Evolutionary conservation across 2,797 vertebrate species (phyloP).

Genomic region (Coreius guichenoti): DNA sequence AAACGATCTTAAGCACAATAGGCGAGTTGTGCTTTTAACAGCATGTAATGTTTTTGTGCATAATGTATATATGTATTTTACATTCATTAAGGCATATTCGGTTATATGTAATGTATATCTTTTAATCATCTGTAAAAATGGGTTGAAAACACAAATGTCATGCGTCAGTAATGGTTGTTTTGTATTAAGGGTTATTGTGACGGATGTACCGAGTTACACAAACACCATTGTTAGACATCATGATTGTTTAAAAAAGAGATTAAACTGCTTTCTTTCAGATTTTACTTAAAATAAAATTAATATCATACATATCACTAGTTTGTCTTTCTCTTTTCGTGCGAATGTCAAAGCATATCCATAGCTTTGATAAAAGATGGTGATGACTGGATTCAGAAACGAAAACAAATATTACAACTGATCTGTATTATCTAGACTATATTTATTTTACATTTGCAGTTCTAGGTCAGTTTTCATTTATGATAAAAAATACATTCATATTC

Average conservation of each 20-base stretch:
- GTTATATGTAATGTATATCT: conserved; percentile 50
- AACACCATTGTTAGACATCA: background rate
- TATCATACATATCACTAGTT: conserved; percentile 28
- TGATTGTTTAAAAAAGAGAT: conserved; percentile 25
- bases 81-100: background rate
- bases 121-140: conserved; percentile 10
- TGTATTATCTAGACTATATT: conserved; percentile 63
- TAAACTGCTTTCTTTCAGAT: conserved; percentile 43
- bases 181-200: conserved; percentile 27
- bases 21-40: conserved; percentile 71
- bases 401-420: conserved; percentile 51
- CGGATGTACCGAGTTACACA: background rate
- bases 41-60: conserved; percentile 71
- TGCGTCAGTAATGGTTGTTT: background rate
- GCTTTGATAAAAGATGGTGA: conserved; percentile 43
- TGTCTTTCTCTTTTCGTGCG: background rate
- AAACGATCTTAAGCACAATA: conserved; percentile 42
- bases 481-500: conserved; percentile 74
- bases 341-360: conserved; percentile 2
- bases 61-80: conserved; percentile 79
- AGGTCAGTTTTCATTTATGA: conserved; percentile 20
- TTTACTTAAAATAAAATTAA: conserved; percentile 56
- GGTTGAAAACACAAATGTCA: conserved; percentile 27
- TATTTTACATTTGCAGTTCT: conserved; percentile 34
- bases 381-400: conserved; percentile 22